Conservation (phyloP, 2,888 invertebrate species). For the Athrips mouffetella region DNA sequence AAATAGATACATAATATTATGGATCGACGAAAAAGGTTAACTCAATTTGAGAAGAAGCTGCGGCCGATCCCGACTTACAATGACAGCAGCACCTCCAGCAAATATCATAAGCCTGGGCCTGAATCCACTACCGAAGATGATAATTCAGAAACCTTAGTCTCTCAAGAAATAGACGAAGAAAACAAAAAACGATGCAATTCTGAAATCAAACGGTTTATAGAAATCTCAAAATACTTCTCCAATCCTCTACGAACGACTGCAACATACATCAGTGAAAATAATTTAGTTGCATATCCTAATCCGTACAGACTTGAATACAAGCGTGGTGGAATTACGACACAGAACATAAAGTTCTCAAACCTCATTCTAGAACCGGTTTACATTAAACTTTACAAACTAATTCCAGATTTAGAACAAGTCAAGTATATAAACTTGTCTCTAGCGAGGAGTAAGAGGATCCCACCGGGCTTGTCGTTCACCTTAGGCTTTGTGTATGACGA, state of each 20-base stretch:
- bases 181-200: constrained; percentile 42
- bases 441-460: constrained; percentile 57
- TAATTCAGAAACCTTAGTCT: not conserved
- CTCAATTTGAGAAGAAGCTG: no score
- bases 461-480: constrained; percentile 60
- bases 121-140: constrained; percentile 36
- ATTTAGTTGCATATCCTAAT: constrained; percentile 56
- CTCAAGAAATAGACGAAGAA: not conserved
- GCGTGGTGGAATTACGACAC: constrained; percentile 50
- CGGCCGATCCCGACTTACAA: no score
- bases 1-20: no score
- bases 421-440: constrained; percentile 58
- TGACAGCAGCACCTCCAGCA: no score
- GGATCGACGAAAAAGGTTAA: no score
- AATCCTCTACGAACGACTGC: constrained; percentile 62
- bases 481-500: constrained; percentile 61
- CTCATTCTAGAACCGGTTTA: constrained; percentile 59
- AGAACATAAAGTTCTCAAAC: constrained; percentile 59
- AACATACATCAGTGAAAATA: constrained; percentile 59
- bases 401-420: constrained; percentile 60
- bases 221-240: constrained; percentile 67
- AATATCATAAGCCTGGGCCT: not conserved
- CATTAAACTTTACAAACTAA: constrained; percentile 57
- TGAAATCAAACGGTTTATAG: constrained; percentile 59
- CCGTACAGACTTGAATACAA: constrained; percentile 53